Conservation (phyloP, 2,888 invertebrate genomes). For the Andrena trimmerana region DNA sequence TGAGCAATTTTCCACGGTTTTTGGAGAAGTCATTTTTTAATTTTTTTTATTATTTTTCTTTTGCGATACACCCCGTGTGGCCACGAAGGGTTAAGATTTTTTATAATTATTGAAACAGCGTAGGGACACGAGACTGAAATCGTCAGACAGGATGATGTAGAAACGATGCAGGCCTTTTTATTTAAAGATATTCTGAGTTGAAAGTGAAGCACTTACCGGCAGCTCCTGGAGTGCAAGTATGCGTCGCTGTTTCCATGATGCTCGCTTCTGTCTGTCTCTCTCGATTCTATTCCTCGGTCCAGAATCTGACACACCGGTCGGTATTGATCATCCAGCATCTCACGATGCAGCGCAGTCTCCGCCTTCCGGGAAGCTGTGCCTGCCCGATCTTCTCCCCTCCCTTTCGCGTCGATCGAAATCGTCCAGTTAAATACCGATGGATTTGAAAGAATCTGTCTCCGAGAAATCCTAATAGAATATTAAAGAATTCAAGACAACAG, state of each 20-base stretch:
- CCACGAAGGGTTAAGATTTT: too few relatives aligned
- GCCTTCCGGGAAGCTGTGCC: constrained; percentile 42
- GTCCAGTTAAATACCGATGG: background rate
- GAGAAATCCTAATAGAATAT: background rate
- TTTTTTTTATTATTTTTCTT: too few relatives aligned
- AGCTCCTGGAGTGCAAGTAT: constrained; percentile 75
- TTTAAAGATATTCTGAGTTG: constrained; percentile 16
- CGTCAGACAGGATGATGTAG: background rate
- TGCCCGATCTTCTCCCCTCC: constrained; percentile 26
- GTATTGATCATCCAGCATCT: constrained; percentile 77
- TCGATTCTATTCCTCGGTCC: constrained; percentile 61
- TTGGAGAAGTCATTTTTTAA: too few relatives aligned
- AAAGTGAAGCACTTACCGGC: constrained; percentile 70
- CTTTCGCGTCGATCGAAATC: constrained; percentile 12
- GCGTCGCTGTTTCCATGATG: constrained; percentile 74
- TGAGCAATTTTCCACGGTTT: too few relatives aligned
- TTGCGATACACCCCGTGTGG: too few relatives aligned
- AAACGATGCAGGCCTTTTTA: background rate
- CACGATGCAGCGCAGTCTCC: constrained; percentile 71
- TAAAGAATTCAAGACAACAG: too few relatives aligned
- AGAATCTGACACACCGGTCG: constrained; percentile 43
- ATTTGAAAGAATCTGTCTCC: background rate
- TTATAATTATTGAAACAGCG: background rate
- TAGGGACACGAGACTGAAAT: too few relatives aligned
- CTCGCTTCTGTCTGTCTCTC: constrained; percentile 54